Evolutionary conservation across 2,113 vertebrate genomes (phyloP).

Genomic region (Gnathonemus longibarbis): DNA sequence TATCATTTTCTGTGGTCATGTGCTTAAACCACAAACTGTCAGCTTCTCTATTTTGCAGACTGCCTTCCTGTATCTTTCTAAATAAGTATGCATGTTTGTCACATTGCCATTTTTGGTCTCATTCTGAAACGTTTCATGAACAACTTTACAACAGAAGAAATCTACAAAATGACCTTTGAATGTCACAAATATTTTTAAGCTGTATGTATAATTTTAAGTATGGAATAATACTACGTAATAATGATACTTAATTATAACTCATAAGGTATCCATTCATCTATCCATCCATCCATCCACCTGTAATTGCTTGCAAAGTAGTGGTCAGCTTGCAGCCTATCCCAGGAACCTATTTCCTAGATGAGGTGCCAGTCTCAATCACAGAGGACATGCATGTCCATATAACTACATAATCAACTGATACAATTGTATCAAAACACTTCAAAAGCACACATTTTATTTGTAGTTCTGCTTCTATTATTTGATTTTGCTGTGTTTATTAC

Average conservation of each 20-base stretch:
- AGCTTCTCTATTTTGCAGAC: conserved; percentile 2
- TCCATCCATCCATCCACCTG: background rate
- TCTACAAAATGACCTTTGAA: background rate
- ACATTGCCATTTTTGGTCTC: background rate
- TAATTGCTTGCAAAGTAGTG: background rate
- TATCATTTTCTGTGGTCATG: conserved; percentile 16
- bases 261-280: background rate
- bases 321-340: background rate
- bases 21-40: conserved; percentile 42
- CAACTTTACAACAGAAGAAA: background rate
- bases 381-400: background rate
- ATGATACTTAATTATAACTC: background rate
- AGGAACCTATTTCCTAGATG: background rate
- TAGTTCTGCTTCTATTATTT: background rate
- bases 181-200: background rate
- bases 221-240: background rate
- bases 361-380: background rate
- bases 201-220: background rate
- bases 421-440: background rate
- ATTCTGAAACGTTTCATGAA: background rate
- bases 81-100: background rate
- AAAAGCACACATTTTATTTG: background rate
- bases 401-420: background rate
- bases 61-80: background rate
- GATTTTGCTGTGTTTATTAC: background rate